These are phyloP conservation scores for Ataeniobius toweri DNA, from an alignment of 2,797 vertebrate genomes.

Conservation along the genomic window DNA sequence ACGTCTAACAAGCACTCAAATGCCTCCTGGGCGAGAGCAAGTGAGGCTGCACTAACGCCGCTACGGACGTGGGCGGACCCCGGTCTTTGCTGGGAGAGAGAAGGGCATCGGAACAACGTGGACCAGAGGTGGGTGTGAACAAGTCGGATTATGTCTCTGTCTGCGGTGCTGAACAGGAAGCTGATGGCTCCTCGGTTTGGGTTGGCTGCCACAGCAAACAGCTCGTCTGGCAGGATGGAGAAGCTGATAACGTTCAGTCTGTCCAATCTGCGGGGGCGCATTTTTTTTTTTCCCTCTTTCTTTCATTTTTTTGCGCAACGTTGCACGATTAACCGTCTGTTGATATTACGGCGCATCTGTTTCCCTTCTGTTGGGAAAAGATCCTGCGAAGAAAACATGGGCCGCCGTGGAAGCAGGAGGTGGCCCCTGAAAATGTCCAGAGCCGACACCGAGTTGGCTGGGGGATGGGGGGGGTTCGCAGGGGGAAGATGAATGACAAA, in stretches of 20 bases:
- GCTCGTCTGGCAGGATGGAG: conserved; percentile 27
- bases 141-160: conserved; percentile 56
- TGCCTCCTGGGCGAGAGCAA: conserved; percentile 35
- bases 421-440: conserved; percentile 70
- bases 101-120: conserved; percentile 38
- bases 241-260: conserved; percentile 8
- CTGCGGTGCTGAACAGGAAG: conserved; percentile 69
- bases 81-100: conserved; percentile 35
- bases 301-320: conserved; percentile 57
- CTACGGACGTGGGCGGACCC: conserved; percentile 51
- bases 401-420: conserved; percentile 37
- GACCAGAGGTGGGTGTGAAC: conserved; percentile 65
- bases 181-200: conserved; percentile 12
- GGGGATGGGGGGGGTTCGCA: conserved; percentile 19
- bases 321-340: conserved; percentile 71
- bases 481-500: conserved; percentile 63
- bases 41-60: conserved; percentile 54
- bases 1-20: conserved; percentile 50
- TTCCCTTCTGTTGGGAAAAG: conserved; percentile 61
- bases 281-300: not conserved
- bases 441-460: conserved; percentile 37
- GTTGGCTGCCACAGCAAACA: conserved; percentile 5
- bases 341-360: conserved; percentile 73
- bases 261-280: conserved; percentile 56
- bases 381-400: conserved; percentile 32